These are phyloP conservation scores for Drosophila koepferae DNA, from an alignment of 2,888 invertebrate genomes.

Conservation along the genomic window DNA sequence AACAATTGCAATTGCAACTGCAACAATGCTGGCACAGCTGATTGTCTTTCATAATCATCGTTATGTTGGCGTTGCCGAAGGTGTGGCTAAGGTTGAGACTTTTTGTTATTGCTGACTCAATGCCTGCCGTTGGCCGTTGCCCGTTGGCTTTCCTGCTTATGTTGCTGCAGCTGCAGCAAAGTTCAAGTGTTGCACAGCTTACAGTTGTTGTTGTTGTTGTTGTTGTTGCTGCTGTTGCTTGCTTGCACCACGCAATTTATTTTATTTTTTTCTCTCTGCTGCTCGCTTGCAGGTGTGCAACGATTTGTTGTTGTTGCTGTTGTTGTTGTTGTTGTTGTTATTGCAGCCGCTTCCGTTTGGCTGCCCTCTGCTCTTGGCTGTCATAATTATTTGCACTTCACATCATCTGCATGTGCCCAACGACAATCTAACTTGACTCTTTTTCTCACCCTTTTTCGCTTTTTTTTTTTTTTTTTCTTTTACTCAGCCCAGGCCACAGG, in stretches of 20 bases:
- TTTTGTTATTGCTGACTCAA: constrained; percentile 45
- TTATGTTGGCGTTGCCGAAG: constrained; percentile 40
- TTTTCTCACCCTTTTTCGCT: constrained; percentile 51
- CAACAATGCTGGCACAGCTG: constrained; percentile 66
- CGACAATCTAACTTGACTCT: constrained; percentile 43
- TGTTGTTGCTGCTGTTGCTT: constrained; percentile 1
- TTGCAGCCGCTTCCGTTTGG: constrained; percentile 63
- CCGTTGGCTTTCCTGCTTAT: constrained; percentile 24
- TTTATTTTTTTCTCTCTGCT: constrained; percentile 50
- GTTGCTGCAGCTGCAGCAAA: constrained; percentile 70
- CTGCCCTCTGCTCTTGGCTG: constrained; percentile 47
- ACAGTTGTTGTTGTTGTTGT: constrained; percentile 6
- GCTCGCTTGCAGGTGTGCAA: constrained; percentile 15
- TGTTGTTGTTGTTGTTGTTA: constrained; percentile 33
- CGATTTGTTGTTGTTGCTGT: constrained; percentile 28
- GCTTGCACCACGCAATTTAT: constrained; percentile 56
- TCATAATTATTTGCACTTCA: constrained; percentile 81
- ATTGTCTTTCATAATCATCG: constrained; percentile 78
- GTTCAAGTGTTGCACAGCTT: constrained; percentile 74
- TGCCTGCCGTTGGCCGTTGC: constrained; percentile 12
- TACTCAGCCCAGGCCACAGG: constrained; percentile 21
- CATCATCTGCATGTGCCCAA: constrained; percentile 67
- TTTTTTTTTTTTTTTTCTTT: background rate
- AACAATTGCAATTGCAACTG: constrained; percentile 21
- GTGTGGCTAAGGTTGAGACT: constrained; percentile 56